Evolutionary conservation across 2,888 invertebrate species (phyloP).

Genomic region (Cerceris rybyensis): DNA sequence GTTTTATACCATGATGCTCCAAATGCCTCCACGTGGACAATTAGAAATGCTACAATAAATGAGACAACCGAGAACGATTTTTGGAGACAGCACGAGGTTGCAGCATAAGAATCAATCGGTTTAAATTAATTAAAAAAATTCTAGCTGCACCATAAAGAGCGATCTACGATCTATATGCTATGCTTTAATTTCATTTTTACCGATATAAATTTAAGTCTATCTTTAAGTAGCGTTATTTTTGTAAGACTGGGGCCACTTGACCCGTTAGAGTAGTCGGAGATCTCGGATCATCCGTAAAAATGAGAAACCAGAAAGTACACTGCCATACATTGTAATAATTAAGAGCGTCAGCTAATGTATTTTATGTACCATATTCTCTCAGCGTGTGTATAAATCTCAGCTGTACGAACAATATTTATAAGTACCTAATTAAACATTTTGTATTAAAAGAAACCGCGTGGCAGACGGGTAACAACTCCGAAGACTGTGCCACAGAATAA

Average conservation of each 20-base stretch:
- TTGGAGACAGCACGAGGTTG: no score
- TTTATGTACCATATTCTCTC: conserved; percentile 63
- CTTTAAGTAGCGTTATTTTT: conserved; percentile 56
- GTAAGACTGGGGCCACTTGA: conserved; percentile 74
- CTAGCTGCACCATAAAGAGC: background rate
- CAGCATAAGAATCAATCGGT: no score
- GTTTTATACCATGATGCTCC: no score
- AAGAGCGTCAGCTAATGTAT: conserved; percentile 55
- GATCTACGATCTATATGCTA: conserved; percentile 25
- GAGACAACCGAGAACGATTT: no score
- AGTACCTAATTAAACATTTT: conserved; percentile 30
- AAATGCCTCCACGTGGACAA: no score
- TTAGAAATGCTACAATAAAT: no score
- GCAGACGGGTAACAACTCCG: conserved; percentile 30
- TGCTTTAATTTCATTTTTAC: conserved; percentile 35
- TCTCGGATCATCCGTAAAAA: conserved; percentile 59
- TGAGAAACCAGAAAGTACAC: conserved; percentile 74
- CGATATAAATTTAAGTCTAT: conserved; percentile 39
- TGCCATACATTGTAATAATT: conserved; percentile 71
- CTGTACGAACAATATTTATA: conserved; percentile 62
- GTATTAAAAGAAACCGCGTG: conserved; percentile 29
- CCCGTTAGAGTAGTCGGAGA: conserved; percentile 64
- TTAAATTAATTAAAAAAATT: no score
- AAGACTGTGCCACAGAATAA: conserved; percentile 71
- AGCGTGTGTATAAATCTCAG: conserved; percentile 59